phyloP scores from a whole-genome alignment of 2,888 invertebrate species.

The Malthinus seriepunctatus region DNA sequence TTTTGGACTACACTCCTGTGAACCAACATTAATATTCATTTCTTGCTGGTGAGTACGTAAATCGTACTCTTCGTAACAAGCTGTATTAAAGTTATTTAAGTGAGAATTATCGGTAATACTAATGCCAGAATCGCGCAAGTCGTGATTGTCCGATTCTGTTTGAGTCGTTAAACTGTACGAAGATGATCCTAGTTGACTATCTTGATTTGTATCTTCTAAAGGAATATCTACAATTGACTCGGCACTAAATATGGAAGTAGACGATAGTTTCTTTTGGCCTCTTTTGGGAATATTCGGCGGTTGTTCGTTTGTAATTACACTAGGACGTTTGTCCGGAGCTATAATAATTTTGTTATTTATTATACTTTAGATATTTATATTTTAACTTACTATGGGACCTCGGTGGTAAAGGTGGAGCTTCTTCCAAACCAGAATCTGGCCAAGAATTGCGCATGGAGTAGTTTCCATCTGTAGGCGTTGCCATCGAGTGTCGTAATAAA shows the following conservation, averaged over 20 bases:
- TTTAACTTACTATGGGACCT: slow-evolving; percentile 67
- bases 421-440: slow-evolving; percentile 59
- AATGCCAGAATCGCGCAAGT: slow-evolving; percentile 61
- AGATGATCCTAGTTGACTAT: slow-evolving; percentile 46
- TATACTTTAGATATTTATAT: neutral
- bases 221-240: slow-evolving; percentile 56
- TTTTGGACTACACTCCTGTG: slow-evolving; percentile 44
- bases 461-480: slow-evolving; percentile 57
- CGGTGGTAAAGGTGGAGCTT: slow-evolving; percentile 81
- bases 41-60: slow-evolving; percentile 48
- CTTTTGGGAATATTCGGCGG: slow-evolving; percentile 55
- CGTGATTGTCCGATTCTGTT: slow-evolving; percentile 47
- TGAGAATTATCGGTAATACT: slow-evolving; percentile 52
- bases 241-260: slow-evolving; percentile 55
- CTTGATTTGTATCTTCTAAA: slow-evolving; percentile 51
- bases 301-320: slow-evolving; percentile 50
- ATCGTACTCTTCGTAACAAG: slow-evolving; percentile 53
- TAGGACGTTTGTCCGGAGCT: slow-evolving; percentile 63
- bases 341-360: slow-evolving; percentile 27
- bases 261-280: slow-evolving; percentile 52
- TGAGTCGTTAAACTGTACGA: slow-evolving; percentile 37
- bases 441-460: slow-evolving; percentile 60
- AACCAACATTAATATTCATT: slow-evolving; percentile 51
- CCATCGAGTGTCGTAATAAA: slow-evolving; percentile 57
- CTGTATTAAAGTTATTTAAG: slow-evolving; percentile 53